Percentiles rank a stretch among this genome's conserved stretches.
Conservation (phyloP, 2,888 invertebrate species). For the Trichacis sp. region DNA sequence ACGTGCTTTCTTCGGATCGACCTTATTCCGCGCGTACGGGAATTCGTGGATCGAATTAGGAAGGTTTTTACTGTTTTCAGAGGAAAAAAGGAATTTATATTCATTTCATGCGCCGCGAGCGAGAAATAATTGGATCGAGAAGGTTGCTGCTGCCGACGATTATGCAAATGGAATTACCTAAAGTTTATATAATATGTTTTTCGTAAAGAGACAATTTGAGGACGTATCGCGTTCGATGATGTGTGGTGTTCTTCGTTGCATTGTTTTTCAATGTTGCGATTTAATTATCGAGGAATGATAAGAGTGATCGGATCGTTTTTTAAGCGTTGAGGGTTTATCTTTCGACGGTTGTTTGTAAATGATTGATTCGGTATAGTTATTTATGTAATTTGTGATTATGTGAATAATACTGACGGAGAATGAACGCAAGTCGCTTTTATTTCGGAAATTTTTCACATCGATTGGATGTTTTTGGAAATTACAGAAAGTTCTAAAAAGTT, state of each 20-base stretch:
- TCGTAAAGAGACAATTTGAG: background rate
- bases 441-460: too few relatives aligned
- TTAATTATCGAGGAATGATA: background rate
- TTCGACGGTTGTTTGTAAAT: too few relatives aligned
- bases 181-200: conserved; percentile 3
- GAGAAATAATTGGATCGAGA: conserved; percentile 5
- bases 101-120: background rate
- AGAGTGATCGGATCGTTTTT: background rate
- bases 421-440: too few relatives aligned
- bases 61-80: background rate
- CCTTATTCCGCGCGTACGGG: background rate
- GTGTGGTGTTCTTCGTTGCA: background rate
- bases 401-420: too few relatives aligned
- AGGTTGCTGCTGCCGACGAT: conserved; percentile 1
- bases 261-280: background rate
- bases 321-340: too few relatives aligned
- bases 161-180: conserved; percentile 6
- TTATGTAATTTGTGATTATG: too few relatives aligned
- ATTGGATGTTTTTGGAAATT: too few relatives aligned
- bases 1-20: conserved; percentile 9
- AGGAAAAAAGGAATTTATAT: background rate
- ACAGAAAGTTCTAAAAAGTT: too few relatives aligned
- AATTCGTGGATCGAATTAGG: background rate
- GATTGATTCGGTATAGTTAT: too few relatives aligned
- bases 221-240: background rate